Conservation (phyloP, 2,113 vertebrate genomes). For the Ammospiza nelsoni region DNA sequence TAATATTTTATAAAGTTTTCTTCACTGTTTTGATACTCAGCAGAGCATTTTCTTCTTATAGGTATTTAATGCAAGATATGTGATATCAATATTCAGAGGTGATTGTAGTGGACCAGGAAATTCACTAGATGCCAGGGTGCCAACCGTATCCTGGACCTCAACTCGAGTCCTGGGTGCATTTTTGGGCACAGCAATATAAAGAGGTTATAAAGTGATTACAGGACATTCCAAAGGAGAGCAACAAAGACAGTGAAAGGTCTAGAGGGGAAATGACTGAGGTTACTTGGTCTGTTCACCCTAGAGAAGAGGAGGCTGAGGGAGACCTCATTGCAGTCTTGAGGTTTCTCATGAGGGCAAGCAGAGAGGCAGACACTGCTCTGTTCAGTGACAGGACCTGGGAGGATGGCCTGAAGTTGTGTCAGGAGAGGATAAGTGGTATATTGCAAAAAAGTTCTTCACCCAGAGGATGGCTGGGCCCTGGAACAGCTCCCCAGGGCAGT, state of each 20-base stretch:
- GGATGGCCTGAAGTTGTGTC: neutral
- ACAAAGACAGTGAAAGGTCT: neutral
- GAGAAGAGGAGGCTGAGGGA: neutral
- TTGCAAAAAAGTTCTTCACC: neutral
- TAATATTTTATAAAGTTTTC: neutral
- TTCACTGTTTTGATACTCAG: neutral
- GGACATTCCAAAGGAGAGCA: neutral
- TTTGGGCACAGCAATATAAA: neutral
- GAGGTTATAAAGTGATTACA: neutral
- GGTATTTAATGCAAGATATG: neutral
- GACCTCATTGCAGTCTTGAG: neutral
- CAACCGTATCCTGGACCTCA: neutral
- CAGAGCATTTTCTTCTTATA: neutral
- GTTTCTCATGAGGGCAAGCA: neutral
- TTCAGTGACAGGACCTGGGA: fast-evolving
- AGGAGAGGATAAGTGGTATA: neutral
- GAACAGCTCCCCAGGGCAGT: neutral
- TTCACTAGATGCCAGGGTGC: neutral
- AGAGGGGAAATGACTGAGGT: neutral
- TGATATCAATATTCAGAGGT: neutral
- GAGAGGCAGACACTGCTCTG: neutral
- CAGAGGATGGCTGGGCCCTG: neutral
- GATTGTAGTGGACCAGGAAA: neutral
- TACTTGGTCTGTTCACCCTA: neutral
- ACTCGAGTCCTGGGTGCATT: fast-evolving